A percentile compares a stretch with the other conserved stretches of the same genome.
Conservation (phyloP, 2,113 vertebrate genomes). For the Myiozetetes cayanensis region DNA sequence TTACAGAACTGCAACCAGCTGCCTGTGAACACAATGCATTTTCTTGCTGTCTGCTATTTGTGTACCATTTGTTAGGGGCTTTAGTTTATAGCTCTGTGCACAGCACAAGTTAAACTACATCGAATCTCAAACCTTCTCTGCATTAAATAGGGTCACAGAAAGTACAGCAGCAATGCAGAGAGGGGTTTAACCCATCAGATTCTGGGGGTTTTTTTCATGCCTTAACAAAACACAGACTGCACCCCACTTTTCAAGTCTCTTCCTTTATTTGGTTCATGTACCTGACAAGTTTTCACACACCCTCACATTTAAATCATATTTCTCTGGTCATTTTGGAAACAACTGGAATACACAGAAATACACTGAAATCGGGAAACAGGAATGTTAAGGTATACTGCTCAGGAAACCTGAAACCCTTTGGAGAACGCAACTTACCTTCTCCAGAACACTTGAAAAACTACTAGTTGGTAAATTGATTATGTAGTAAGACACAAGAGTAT, state of each 20-base stretch:
- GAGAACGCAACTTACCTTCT: constrained; percentile 51
- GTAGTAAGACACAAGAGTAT: constrained; percentile 12
- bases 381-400: neutral
- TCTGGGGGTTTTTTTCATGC: neutral
- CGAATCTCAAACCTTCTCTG: constrained; percentile 57
- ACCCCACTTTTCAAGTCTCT: neutral
- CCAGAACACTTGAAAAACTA: constrained; percentile 51
- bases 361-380: neutral
- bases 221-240: neutral
- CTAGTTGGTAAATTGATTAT: constrained; percentile 46
- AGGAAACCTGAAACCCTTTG: constrained; percentile 24
- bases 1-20: constrained; percentile 25
- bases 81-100: constrained; percentile 64
- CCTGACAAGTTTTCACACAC: neutral
- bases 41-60: constrained; percentile 51
- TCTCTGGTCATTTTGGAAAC: constrained; percentile 1
- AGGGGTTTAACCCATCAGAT: constrained; percentile 51
- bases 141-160: constrained; percentile 65
- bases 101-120: constrained; percentile 68
- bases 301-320: neutral
- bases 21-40: constrained; percentile 13
- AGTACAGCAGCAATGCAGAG: constrained; percentile 61
- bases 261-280: neutral
- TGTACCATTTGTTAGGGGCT: constrained; percentile 55
- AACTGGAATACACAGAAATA: neutral